Evolutionary conservation across 2,888 invertebrate genomes (phyloP).

Genomic region (Meiosimyza decipiens): DNA sequence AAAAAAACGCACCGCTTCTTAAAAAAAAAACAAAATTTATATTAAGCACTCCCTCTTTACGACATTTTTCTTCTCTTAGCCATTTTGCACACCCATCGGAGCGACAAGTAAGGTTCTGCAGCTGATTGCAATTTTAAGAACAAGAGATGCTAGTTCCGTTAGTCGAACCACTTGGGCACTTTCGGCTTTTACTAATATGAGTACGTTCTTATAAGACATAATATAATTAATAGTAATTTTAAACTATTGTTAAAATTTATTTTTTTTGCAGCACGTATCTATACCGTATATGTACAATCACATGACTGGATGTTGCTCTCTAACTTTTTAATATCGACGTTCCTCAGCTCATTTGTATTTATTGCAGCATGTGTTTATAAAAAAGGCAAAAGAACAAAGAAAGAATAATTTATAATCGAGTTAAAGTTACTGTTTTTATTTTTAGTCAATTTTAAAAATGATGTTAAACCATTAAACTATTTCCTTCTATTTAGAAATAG

Average conservation of each 20-base stretch:
- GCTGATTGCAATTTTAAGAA: constrained; percentile 76
- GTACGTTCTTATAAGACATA: constrained; percentile 70
- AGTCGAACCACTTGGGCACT: constrained; percentile 85
- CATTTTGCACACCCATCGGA: constrained; percentile 75
- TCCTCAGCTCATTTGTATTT: constrained; percentile 78
- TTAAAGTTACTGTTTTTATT: constrained; percentile 9
- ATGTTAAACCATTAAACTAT: background rate
- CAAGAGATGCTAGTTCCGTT: constrained; percentile 80
- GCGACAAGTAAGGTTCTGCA: constrained; percentile 86
- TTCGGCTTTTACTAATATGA: constrained; percentile 82
- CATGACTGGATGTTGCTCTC: constrained; percentile 77
- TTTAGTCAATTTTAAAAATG: constrained; percentile 1
- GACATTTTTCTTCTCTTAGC: constrained; percentile 52
- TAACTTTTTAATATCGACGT: constrained; percentile 79
- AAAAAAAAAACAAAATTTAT: too few species aligned
- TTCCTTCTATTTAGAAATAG: too few species aligned
- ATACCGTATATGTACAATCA: constrained; percentile 83
- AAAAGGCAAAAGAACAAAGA: constrained; percentile 63
- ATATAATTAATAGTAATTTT: background rate
- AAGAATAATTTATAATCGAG: constrained; percentile 45
- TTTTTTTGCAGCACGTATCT: constrained; percentile 77
- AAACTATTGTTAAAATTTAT: constrained; percentile 11
- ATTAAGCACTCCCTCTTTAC: background rate
- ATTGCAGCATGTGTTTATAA: constrained; percentile 77
- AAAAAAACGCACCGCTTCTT: too few species aligned